A percentile compares a stretch with the other conserved stretches of the same genome.
phyloP scores from a whole-genome alignment of 1,140 invertebrate genomes.

The Cydia amplana region DNA sequence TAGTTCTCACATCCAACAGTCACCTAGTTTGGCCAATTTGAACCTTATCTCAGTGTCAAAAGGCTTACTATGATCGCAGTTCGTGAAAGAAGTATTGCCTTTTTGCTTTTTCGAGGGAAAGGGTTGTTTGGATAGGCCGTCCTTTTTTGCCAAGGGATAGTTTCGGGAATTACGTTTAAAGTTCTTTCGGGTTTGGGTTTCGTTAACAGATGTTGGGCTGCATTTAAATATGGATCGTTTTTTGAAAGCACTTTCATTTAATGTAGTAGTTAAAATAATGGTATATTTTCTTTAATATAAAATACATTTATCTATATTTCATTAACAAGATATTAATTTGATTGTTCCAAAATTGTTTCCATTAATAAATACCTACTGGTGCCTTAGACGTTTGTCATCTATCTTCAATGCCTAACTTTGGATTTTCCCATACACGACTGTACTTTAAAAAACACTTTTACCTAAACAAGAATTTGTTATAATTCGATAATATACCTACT shows the following conservation, averaged over 20 bases:
- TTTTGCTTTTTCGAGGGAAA: constrained; percentile 69
- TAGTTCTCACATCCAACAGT: neutral
- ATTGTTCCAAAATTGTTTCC: too few species aligned
- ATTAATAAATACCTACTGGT: too few species aligned
- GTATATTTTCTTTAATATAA: too few species aligned
- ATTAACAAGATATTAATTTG: too few species aligned
- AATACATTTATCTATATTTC: too few species aligned
- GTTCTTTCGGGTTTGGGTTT: constrained; percentile 44
- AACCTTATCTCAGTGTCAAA: neutral
- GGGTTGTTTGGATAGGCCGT: constrained; percentile 72
- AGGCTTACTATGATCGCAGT: neutral
- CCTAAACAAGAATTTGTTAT: too few species aligned
- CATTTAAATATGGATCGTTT: constrained; percentile 37
- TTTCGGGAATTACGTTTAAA: constrained; percentile 53
- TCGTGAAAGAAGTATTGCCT: constrained; percentile 49
- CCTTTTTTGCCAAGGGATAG: constrained; percentile 62
- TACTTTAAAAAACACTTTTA: too few species aligned
- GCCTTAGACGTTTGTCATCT: too few species aligned
- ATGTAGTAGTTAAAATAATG: too few species aligned
- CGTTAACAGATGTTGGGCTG: constrained; percentile 47
- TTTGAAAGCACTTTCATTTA: constrained; percentile 22
- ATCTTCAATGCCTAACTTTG: too few species aligned
- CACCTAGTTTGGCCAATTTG: neutral
- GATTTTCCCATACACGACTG: too few species aligned
- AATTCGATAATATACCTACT: too few species aligned